Base-by-base conservation (phyloP, 2,888 invertebrate species). In the Drosophila flavopinicola region DNA sequence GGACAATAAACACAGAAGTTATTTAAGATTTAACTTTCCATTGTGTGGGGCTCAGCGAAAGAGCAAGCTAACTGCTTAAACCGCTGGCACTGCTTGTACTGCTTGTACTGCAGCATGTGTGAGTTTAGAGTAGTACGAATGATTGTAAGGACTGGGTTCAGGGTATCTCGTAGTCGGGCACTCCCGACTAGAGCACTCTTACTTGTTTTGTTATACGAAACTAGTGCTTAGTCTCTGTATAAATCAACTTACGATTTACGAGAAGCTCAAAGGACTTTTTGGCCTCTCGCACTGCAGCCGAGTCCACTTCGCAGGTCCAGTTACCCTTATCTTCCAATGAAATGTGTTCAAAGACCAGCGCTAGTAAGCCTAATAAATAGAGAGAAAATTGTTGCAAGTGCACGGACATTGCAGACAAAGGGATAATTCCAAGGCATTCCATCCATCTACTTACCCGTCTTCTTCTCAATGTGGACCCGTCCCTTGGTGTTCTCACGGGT, bases 321-420 rank as follows among this genome's bases (percentile, higher is more conserved):
- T 90, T 91, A 32, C 93, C 93, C 71, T 89, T 90, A 77, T 93
- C 93, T 57, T 89, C 87, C 70, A 89, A 71, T 58, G 88, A 85
- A 75, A 92, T 92, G 75, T 90, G 91, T 74, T 92, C 92, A 64
- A 93, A 92, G 39, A 93, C 91, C 44, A 93, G 84, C 5, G 92
- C 91, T 66, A 90, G 75, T 37, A 90, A 87, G 39, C 90, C 92
- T 88, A 54, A n/a, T 11, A 29, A 38, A 17, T n/a, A 27, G 29
- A 5, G 52, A 23, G 37, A 7, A 38, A n/a, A n/a, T n/a, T n/a
- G 35, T 35, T 6, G 42, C 3, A 9, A 35, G 41, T 9, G 6
- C 2, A 51, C n/a, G 41, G 23, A 57, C 20, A 42, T 15, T 20
- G 20, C 23, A 24, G 17, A 15, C 7, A n/a, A 15, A 41, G 29